A percentile compares a stretch with the other conserved stretches of the same genome.
phyloP scores from a whole-genome alignment of 2,888 invertebrate species.

The Drosophila paramelanica region DNA sequence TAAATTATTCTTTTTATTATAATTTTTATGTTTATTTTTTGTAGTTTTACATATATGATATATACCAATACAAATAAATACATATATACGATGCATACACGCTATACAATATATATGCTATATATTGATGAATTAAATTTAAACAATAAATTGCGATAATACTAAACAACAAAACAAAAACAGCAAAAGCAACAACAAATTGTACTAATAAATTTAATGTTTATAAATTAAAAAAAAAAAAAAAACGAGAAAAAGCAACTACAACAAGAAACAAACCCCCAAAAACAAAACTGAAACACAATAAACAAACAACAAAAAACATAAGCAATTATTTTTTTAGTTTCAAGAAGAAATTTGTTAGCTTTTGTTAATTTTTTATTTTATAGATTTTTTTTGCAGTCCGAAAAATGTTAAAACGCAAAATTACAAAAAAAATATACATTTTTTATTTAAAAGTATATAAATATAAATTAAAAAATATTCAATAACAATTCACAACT shows the following conservation, averaged over 20 bases:
- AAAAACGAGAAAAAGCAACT: constrained; percentile 27
- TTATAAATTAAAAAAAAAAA: constrained; percentile 54
- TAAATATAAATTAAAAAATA: constrained; percentile 23
- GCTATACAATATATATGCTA: constrained; percentile 34
- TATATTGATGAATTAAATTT: constrained; percentile 59
- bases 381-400: constrained; percentile 22
- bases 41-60: constrained; percentile 55
- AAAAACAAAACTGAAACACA: constrained; percentile 43
- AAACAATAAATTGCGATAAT: constrained; percentile 53
- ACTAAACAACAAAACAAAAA: constrained; percentile 35
- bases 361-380: constrained; percentile 13
- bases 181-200: constrained; percentile 27
- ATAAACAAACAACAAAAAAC: constrained; percentile 44
- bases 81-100: constrained; percentile 33
- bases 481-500: constrained; percentile 27
- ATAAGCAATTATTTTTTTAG: constrained; percentile 14
- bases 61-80: constrained; percentile 44
- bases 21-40: constrained; percentile 68
- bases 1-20: constrained; percentile 79
- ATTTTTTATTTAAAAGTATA: constrained; percentile 8
- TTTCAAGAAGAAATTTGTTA: constrained; percentile 3
- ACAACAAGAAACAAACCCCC: constrained; percentile 33
- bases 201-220: constrained; percentile 73
- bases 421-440: constrained; percentile 13
- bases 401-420: constrained; percentile 12